A percentile compares a stretch with the other conserved stretches of the same genome.
Evolutionary conservation across 1,140 invertebrate species (phyloP).

Genomic region (Sminthurinus signatus): DNA sequence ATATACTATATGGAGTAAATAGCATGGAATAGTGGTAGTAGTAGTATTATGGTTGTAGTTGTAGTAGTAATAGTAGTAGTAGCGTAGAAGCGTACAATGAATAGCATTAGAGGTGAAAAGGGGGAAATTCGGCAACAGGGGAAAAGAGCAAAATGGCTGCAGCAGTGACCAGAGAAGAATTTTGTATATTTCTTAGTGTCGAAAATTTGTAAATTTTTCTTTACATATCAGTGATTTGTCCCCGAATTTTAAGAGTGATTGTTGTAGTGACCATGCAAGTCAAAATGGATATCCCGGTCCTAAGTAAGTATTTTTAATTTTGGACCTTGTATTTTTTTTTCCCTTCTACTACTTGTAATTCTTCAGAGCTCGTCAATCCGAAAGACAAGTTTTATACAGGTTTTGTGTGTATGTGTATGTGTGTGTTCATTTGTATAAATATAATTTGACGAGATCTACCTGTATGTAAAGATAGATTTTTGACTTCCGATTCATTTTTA

Average conservation of each 20-base stretch:
- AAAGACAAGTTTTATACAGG: not conserved
- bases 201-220: constrained; percentile 1
- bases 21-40: not conserved
- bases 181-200: not conserved
- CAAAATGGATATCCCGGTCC: not conserved
- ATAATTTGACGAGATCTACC: not conserved
- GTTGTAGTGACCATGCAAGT: not conserved
- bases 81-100: no score
- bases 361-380: no score
- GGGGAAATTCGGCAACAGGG: not conserved
- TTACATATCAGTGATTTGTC: not conserved
- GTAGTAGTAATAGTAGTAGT: no score
- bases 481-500: no score
- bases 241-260: not conserved
- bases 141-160: constrained; percentile 1
- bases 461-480: no score
- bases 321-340: not conserved
- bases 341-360: no score
- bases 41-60: not conserved
- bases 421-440: not conserved
- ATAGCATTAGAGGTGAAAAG: not conserved
- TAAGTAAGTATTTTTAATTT: no score
- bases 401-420: constrained; percentile 1
- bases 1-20: not conserved
- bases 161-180: not conserved